Evolutionary conservation across 2,113 vertebrate species (phyloP).

Genomic region (Coryphaenoides rupestris): DNA sequence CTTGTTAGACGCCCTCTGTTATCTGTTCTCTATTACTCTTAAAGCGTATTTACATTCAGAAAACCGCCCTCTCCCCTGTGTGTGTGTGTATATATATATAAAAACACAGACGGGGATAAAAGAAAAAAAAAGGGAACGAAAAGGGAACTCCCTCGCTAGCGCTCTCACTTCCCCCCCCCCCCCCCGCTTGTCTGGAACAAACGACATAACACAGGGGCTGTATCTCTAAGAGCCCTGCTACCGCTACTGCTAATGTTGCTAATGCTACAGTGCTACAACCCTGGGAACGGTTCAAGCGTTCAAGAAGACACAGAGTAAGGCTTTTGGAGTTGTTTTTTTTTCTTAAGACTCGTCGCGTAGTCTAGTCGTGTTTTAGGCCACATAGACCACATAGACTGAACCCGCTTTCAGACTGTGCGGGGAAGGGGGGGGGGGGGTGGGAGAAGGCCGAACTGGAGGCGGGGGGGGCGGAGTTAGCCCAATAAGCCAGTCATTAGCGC

Average conservation of each 20-base stretch:
- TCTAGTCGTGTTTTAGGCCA: constrained; percentile 56
- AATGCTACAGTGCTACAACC: constrained; percentile 58
- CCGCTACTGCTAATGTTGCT: constrained; percentile 6
- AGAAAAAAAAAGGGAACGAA: background rate
- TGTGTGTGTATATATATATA: constrained; percentile 14
- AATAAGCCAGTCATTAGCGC: background rate
- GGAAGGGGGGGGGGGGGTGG: too few species aligned
- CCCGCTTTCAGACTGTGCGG: too few species aligned
- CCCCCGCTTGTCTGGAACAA: constrained; percentile 29
- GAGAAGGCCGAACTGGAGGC: constrained; percentile 3
- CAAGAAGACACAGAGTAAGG: constrained; percentile 38
- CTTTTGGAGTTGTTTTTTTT: constrained; percentile 14
- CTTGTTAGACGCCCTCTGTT: constrained; percentile 17
- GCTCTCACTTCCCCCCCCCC: constrained; percentile 18
- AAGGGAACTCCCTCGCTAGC: constrained; percentile 9
- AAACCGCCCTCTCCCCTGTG: constrained; percentile 29
- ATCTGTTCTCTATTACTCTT: constrained; percentile 40
- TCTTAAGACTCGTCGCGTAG: constrained; percentile 63
- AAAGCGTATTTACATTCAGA: constrained; percentile 69
- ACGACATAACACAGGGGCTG: constrained; percentile 1
- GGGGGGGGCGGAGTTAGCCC: too few species aligned
- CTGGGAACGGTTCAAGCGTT: constrained; percentile 51
- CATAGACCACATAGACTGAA: constrained; percentile 31
- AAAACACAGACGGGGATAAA: constrained; percentile 36
- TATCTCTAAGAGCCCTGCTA: constrained; percentile 52